Evolutionary conservation across 2,797 vertebrate species (phyloP).

Genomic region (Dendrocincla tyrannina): DNA sequence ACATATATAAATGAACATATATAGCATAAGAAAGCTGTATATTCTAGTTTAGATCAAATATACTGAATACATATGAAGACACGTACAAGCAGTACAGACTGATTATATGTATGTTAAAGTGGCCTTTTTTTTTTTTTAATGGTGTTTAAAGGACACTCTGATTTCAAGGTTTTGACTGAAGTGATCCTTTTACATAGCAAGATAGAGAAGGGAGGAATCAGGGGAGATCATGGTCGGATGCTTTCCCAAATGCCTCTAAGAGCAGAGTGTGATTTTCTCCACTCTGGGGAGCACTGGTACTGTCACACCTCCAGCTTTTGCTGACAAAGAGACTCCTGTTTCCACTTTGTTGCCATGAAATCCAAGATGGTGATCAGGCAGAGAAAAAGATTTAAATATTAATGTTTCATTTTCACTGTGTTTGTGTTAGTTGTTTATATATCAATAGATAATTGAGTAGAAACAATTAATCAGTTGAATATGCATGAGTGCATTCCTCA

Average conservation of each 20-base stretch:
- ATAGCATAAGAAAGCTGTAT: not conserved
- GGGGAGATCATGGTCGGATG: not conserved
- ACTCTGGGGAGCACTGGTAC: not conserved
- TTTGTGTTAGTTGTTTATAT: not conserved
- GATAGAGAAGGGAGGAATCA: not conserved
- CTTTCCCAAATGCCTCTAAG: not conserved
- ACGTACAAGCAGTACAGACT: not conserved
- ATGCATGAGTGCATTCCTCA: not conserved
- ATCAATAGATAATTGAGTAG: not conserved
- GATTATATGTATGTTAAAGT: fast-evolving
- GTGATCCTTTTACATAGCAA: not conserved
- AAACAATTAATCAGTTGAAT: not conserved
- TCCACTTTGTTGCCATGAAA: not conserved
- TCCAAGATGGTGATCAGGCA: not conserved
- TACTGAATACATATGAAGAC: not conserved
- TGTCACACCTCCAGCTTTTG: not conserved
- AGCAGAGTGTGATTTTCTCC: not conserved
- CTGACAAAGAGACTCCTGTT: not conserved
- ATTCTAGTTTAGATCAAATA: not conserved
- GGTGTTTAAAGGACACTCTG: not conserved
- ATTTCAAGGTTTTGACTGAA: not conserved
- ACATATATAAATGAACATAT: not conserved
- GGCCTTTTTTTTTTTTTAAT: not conserved
- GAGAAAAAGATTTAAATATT: not conserved
- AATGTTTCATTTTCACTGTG: not conserved